phyloP scores from a whole-genome alignment of 2,113 vertebrate species.

The Mirza zaza region DNA sequence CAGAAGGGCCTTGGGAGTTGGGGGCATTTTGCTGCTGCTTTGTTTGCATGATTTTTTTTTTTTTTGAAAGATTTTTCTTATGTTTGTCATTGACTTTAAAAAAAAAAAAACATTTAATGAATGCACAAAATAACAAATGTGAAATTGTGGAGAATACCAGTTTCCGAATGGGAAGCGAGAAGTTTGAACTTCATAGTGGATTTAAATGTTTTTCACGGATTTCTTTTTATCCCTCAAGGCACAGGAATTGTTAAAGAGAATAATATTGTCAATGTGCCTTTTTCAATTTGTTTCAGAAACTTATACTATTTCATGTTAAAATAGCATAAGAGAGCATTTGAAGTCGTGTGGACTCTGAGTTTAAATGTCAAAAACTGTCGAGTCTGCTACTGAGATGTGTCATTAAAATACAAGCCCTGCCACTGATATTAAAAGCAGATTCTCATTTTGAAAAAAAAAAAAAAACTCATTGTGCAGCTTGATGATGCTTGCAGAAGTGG shows the following conservation, averaged over 20 bases:
- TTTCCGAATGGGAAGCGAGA: background rate
- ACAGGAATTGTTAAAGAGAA: conserved; percentile 50
- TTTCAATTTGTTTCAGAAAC: conserved; percentile 34
- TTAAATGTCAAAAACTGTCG: conserved; percentile 65
- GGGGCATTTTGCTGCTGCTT: conserved; percentile 33
- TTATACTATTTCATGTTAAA: conserved; percentile 44
- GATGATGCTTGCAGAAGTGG: conserved; percentile 90
- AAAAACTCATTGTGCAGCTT: conserved; percentile 78
- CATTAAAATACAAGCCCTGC: conserved; percentile 66
- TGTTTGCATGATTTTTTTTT: background rate
- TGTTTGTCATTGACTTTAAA: background rate
- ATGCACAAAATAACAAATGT: background rate
- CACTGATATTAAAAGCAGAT: conserved; percentile 79
- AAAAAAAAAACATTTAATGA: background rate
- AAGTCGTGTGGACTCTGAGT: background rate
- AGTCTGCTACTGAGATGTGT: conserved; percentile 7
- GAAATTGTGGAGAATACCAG: background rate
- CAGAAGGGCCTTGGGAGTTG: background rate
- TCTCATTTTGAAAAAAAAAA: conserved; percentile 83
- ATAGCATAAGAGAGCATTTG: background rate
- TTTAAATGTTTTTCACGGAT: background rate
- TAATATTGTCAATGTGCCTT: background rate
- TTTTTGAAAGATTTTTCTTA: background rate
- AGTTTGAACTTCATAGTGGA: background rate
- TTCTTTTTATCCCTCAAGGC: conserved; percentile 54